Evolutionary conservation across 2,888 invertebrate species (phyloP).

Genomic region (Stenolophus ochropezus): DNA sequence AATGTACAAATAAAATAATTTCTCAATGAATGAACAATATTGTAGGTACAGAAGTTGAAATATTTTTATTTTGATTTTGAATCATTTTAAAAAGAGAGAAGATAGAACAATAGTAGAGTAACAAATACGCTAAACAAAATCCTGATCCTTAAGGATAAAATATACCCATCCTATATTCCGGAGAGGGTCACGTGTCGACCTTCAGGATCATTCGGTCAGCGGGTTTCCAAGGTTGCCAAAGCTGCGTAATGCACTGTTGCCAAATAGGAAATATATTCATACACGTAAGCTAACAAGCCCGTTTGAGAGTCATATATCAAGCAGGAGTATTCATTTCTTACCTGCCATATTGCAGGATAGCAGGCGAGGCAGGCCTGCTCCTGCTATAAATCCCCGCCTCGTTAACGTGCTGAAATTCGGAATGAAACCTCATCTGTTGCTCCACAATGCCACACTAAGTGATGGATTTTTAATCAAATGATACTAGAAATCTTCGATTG

Average conservation of each 20-base stretch:
- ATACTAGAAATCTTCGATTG: constrained; percentile 27
- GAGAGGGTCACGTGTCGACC: not conserved
- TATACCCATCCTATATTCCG: not conserved
- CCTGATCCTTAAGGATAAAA: not conserved
- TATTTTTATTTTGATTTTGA: not conserved
- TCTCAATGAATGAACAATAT: too few species aligned
- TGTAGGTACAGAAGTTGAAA: too few species aligned
- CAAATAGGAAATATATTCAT: constrained; percentile 55
- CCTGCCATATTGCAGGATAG: constrained; percentile 27
- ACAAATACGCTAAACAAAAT: not conserved
- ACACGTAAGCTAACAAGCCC: constrained; percentile 63
- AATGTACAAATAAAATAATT: too few species aligned
- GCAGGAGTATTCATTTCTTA: constrained; percentile 39
- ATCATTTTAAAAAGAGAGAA: not conserved
- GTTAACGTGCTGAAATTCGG: constrained; percentile 41
- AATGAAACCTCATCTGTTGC: constrained; percentile 51
- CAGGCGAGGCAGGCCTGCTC: constrained; percentile 28
- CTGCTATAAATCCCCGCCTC: constrained; percentile 34
- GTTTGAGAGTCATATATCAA: constrained; percentile 66
- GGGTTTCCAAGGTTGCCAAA: constrained; percentile 26
- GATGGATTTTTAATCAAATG: constrained; percentile 13
- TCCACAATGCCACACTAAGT: not conserved
- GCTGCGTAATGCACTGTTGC: constrained; percentile 34
- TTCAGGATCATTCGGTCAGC: constrained; percentile 45
- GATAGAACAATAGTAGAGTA: not conserved